These are phyloP conservation scores for Ataeniobius toweri DNA, from an alignment of 2,797 vertebrate species.

Conservation along the genomic window DNA sequence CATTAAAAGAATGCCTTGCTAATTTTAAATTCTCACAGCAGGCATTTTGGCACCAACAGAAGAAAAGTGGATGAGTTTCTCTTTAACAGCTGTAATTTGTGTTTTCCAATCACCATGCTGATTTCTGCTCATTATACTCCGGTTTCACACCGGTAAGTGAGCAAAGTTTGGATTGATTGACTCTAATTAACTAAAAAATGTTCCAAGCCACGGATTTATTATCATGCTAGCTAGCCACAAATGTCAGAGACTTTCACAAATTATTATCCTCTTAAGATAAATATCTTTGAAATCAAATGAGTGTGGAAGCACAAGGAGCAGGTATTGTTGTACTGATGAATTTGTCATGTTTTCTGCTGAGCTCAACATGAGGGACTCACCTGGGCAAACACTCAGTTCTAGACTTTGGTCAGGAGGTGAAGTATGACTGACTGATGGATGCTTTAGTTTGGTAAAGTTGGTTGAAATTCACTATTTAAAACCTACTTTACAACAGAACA, in stretches of 20 bases:
- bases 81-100: slow-evolving; percentile 97
- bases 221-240: slow-evolving; percentile 99
- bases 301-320: slow-evolving; percentile 83
- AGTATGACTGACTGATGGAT: slow-evolving; percentile 67
- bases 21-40: slow-evolving; percentile 85
- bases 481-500: not conserved
- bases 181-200: slow-evolving; percentile 99
- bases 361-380: slow-evolving; percentile 70
- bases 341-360: slow-evolving; percentile 77
- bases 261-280: slow-evolving; percentile 89
- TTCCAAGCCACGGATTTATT: slow-evolving; percentile 99
- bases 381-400: slow-evolving; percentile 69
- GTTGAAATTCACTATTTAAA: slow-evolving; percentile 40
- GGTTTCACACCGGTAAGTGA: slow-evolving; percentile 99
- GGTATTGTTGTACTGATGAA: slow-evolving; percentile 80
- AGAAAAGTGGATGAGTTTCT: slow-evolving; percentile 85
- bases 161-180: slow-evolving; percentile 99
- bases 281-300: slow-evolving; percentile 85
- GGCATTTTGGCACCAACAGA: slow-evolving; percentile 80
- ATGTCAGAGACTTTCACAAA: slow-evolving; percentile 90
- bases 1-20: slow-evolving; percentile 82
- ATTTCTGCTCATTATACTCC: slow-evolving; percentile 99
- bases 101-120: slow-evolving; percentile 99
- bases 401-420: slow-evolving; percentile 47
- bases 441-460: slow-evolving; percentile 51